Conservation (phyloP, 2,888 invertebrate species). For the Catocala fraxini region DNA sequence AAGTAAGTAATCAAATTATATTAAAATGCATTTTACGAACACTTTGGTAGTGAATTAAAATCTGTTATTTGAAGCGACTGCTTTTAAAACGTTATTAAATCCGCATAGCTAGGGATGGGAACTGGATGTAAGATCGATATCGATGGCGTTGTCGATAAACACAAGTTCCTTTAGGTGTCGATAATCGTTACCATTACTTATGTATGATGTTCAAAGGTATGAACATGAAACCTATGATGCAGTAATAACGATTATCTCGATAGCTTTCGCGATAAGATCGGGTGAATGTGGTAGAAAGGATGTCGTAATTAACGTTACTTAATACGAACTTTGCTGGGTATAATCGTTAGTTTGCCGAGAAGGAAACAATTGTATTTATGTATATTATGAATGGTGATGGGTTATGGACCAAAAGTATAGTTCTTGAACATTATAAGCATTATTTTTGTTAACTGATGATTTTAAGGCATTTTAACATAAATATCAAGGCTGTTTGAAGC, state of each 20-base stretch:
- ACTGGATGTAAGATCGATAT: not conserved
- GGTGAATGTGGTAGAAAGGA: not conserved
- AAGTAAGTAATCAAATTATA: constrained; percentile 41
- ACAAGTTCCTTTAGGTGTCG: not conserved
- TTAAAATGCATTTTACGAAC: constrained; percentile 45
- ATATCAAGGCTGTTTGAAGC: no score
- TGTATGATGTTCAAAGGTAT: constrained; percentile 4
- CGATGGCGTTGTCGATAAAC: not conserved
- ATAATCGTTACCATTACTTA: constrained; percentile 3
- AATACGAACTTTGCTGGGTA: not conserved
- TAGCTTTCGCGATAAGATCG: constrained; percentile 3
- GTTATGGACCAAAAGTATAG: no score
- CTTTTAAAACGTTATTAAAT: constrained; percentile 39
- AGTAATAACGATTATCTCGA: constrained; percentile 1
- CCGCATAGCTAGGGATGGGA: constrained; percentile 28
- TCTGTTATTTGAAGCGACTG: constrained; percentile 36
- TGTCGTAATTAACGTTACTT: constrained; percentile 2
- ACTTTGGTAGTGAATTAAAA: constrained; percentile 36
- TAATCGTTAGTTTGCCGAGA: not conserved
- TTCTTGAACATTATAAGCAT: no score
- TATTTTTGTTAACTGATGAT: no score
- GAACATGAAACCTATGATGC: not conserved
- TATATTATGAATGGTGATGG: no score
- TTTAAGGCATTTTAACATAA: no score
- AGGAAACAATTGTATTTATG: not conserved